Evolutionary conservation across 2,797 vertebrate genomes (phyloP).

Genomic region (Thalassophryne amazonica): DNA sequence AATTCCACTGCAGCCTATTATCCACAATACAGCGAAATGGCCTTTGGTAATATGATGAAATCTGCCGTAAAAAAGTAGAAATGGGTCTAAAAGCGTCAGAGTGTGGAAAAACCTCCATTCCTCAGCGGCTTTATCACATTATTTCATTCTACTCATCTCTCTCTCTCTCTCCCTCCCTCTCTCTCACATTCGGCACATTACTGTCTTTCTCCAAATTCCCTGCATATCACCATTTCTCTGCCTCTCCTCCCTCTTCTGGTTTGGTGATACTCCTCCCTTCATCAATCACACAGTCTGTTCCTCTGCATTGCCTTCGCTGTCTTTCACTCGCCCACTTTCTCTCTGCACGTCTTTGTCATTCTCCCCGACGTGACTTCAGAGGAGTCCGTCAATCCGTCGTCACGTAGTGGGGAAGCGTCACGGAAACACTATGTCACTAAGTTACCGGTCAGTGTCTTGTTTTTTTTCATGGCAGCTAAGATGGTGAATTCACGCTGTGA

Average conservation of each 20-base stretch:
- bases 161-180: constrained; percentile 46
- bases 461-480: constrained; percentile 40
- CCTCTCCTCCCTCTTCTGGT: constrained; percentile 31
- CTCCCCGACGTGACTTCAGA: too few species aligned
- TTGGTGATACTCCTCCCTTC: constrained; percentile 39
- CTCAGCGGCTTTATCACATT: constrained; percentile 74
- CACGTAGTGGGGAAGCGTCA: too few species aligned
- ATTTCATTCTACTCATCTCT: constrained; percentile 71
- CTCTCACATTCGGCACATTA: constrained; percentile 53
- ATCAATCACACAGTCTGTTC: constrained; percentile 37
- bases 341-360: constrained; percentile 4
- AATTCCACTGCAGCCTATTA: constrained; percentile 74
- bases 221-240: constrained; percentile 35
- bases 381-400: constrained; percentile 22
- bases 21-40: constrained; percentile 74
- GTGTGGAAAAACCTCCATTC: constrained; percentile 73
- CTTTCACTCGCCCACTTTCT: neutral
- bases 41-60: constrained; percentile 79
- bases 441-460: constrained; percentile 42
- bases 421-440: constrained; percentile 46
- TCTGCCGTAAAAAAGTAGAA: constrained; percentile 75
- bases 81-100: constrained; percentile 73
- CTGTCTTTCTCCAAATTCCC: constrained; percentile 54
- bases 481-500: constrained; percentile 1
- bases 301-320: constrained; percentile 22